Conservation (phyloP, 2,888 invertebrate species). For the Dryobotodes eremita region DNA sequence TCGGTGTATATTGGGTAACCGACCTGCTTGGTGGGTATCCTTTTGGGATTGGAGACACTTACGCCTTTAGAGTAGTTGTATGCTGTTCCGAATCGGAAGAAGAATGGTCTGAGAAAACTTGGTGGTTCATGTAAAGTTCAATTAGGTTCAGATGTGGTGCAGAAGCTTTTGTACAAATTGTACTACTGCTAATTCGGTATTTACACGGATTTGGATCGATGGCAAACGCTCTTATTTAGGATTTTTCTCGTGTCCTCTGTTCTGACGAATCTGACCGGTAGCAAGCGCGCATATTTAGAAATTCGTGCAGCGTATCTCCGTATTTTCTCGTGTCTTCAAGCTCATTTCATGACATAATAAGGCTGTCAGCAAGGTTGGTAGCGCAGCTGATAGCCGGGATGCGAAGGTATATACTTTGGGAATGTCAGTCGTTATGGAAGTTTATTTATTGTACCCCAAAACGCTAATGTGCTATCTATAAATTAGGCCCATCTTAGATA, state of each 20-base stretch:
- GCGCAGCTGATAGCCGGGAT: too few species aligned
- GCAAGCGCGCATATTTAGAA: too few species aligned
- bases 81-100: neutral
- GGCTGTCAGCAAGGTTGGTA: too few species aligned
- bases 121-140: neutral
- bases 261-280: too few species aligned
- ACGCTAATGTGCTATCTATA: too few species aligned
- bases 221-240: neutral
- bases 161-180: neutral
- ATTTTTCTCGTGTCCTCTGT: too few species aligned
- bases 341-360: neutral
- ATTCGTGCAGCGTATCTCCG: neutral
- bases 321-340: neutral
- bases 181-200: neutral
- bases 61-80: neutral
- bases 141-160: neutral
- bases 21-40: conserved; percentile 1
- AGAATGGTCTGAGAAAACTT: neutral
- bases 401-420: too few species aligned
- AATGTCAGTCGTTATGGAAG: too few species aligned
- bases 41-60: conserved; percentile 14
- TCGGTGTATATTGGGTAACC: conserved; percentile 10
- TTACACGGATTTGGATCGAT: neutral
- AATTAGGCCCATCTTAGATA: neutral
- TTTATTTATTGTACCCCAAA: too few species aligned